Base-by-base conservation (phyloP, 2,888 invertebrate species). In the Amorpha juglandis region DNA sequence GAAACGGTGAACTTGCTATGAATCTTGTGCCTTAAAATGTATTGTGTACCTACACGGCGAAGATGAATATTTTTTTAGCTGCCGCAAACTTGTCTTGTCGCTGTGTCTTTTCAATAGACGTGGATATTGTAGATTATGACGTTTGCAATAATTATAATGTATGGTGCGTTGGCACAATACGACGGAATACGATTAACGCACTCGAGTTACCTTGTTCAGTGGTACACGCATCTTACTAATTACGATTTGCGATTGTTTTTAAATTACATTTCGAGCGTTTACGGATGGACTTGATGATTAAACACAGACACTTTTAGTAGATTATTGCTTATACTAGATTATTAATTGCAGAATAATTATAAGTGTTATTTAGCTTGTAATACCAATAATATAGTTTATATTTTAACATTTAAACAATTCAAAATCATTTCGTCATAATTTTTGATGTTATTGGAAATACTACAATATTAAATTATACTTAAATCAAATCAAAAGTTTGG, bases 101-200 rank as follows among this genome's bases (percentile, higher is more conserved):
- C 58, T 58, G 58, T 42, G 42, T 16, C 42, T 58, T 6, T 11
- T 12, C 19, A 19, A 48, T 1, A 19, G 58, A 12, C 27, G 14
- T 52, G 12, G 27, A 52, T 52, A 9, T 55, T 9, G 14, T 38
- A 16, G 16, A 16, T 38, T 55, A 38, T 55, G 16, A 55, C n/a
- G 16, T 38, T 35, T 55, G 55, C 55, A 38, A 55, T 38, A 55
- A n/a, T n/a, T 55, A 3, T 38, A 55, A 55, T 27, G 27, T 27
- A 27, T 35, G 35, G 48, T 9, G 11, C 9, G 16, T 38, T 16
- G 3, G 38, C 9, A 16, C 16, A 55, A 55, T 38, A 55, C 38
- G 16, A 55, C 9, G 38, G 16, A 55, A 55, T 55, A 55, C 11
- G 9, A 8, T 35, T 19, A 35, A 38, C 0, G 16, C 27, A 0